Conservation (phyloP, 2,113 vertebrate species). For the Dolichallabes microphthalmus region DNA sequence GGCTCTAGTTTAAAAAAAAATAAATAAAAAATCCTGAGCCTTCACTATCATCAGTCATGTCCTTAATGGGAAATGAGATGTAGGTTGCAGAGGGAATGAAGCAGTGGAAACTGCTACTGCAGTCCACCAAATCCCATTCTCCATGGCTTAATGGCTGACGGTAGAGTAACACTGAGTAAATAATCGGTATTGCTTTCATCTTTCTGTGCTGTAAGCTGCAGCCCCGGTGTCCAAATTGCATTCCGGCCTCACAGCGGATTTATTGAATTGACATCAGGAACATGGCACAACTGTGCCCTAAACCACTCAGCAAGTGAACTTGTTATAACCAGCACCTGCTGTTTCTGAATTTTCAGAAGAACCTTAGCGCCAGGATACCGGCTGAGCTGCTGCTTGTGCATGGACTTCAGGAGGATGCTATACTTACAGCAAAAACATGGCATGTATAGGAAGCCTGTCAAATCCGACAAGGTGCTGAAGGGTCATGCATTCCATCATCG, state of each 20-base stretch:
- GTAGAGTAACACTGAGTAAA: constrained; percentile 32
- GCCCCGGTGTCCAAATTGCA: constrained; percentile 24
- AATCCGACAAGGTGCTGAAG: constrained; percentile 24
- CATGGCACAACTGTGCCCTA: constrained; percentile 26
- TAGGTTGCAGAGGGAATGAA: neutral
- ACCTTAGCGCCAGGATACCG: neutral
- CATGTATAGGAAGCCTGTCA: constrained; percentile 13
- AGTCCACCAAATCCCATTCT: constrained; percentile 22
- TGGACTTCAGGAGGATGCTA: neutral
- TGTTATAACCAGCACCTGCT: constrained; percentile 22
- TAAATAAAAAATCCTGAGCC: neutral
- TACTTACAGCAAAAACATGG: constrained; percentile 7
- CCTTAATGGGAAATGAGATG: constrained; percentile 18
- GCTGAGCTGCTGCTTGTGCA: neutral
- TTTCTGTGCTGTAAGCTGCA: constrained; percentile 17
- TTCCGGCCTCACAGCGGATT: constrained; percentile 13
- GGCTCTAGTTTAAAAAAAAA: neutral
- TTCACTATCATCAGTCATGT: constrained; percentile 18
- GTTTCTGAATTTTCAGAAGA: constrained; percentile 24
- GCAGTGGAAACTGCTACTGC: neutral
- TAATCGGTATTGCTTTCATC: constrained; percentile 42
- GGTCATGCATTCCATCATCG: neutral
- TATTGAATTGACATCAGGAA: constrained; percentile 40
- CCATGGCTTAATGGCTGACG: constrained; percentile 31
- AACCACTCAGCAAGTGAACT: constrained; percentile 14